Percentiles rank a stretch among this genome's conserved stretches.
phyloP scores from a whole-genome alignment of 2,888 invertebrate species.

The Tachina fera region DNA sequence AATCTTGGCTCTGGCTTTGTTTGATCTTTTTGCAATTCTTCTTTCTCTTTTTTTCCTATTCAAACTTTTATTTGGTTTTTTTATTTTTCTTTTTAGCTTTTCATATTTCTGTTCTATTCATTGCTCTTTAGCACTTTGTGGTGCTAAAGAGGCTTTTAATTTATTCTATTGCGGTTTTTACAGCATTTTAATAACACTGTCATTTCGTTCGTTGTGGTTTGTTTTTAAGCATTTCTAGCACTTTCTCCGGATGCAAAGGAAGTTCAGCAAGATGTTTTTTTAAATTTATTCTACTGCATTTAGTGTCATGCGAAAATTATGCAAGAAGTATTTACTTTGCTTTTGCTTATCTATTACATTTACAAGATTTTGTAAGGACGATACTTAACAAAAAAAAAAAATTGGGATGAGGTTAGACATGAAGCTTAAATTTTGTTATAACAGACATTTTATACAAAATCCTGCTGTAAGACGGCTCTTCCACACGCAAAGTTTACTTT shows the following conservation, averaged over 20 bases:
- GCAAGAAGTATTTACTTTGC: not conserved
- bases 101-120: not conserved
- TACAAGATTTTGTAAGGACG: not conserved
- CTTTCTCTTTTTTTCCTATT: not conserved
- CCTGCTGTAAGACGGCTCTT: too few relatives aligned
- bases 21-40: not conserved
- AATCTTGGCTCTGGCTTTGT: conserved; percentile 1
- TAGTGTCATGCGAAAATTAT: not conserved
- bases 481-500: too few relatives aligned
- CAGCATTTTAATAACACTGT: not conserved
- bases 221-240: not conserved
- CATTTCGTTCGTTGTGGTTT: not conserved
- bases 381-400: not conserved
- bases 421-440: too few relatives aligned
- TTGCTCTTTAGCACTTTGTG: conserved; percentile 17
- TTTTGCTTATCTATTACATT: not conserved
- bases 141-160: not conserved
- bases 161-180: conserved; percentile 10
- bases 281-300: not conserved
- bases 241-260: not conserved
- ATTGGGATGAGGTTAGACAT: not conserved
- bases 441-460: too few relatives aligned
- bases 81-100: not conserved
- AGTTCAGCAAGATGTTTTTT: not conserved
- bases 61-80: not conserved